Evolutionary conservation across 2,797 vertebrate species (phyloP), one percentile per base, ranked within the genome.

Genomic region (Gouania willdenowi): DNA sequence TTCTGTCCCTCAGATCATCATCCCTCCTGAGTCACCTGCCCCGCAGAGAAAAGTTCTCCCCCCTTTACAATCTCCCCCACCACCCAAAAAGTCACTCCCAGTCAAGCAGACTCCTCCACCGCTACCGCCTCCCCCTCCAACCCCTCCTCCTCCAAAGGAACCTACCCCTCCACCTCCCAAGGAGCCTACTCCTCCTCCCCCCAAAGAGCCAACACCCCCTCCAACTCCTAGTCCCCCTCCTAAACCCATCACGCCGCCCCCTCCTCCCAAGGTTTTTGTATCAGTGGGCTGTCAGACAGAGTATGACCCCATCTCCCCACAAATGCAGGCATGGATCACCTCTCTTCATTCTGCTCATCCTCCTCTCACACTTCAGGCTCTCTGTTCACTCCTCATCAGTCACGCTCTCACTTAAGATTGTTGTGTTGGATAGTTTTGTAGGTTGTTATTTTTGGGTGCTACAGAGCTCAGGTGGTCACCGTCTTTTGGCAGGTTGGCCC

Each of bases 281-380:
- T 95, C 94, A 41, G 86, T 94, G 82, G 89, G 84, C 66, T 95
- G 92, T 82, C 93, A 95, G 82, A 94, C 94, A 0, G 89, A 91
- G n/a, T 89, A 91, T 16, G 88, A 90, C 40, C 74, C 83, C 17
- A 63, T 88, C 82, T 91, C 90, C 66, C 82, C 78, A 64, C 79
- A 84, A 17, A 46, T 87, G 71, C 89, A 94, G 92, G 91, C 93
- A 94, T 49, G 91, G 35, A 43, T 45, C 69, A 41, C 26, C 43
- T 54, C 36, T 65, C 27, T 36, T 42, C 41, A 11, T 37, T 21
- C 22, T 18, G 18, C 8, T 36, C 18, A 7, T 36, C 23, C 17
- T 35, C 39, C 28, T 45, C 27, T 45, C 19, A 35, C 13, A 26
- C 30, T 13, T 58, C 26, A 20, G 6, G 6, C 18, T 41, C n/a